Evolutionary conservation across 2,113 vertebrate genomes (phyloP).

Genomic region (Nothoprocta pentlandii): DNA sequence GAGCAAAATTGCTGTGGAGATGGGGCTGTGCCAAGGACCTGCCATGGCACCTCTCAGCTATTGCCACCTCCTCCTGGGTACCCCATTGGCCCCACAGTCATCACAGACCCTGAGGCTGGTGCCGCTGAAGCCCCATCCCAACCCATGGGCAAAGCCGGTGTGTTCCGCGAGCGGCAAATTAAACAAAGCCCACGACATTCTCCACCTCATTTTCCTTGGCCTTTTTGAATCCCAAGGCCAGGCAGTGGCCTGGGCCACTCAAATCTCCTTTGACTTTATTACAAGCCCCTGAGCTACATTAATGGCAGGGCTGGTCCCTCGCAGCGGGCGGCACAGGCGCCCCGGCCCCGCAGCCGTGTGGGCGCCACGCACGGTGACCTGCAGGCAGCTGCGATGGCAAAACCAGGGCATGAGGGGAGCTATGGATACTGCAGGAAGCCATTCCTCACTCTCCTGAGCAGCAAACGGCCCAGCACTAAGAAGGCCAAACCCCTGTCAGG

Average conservation of each 20-base stretch:
- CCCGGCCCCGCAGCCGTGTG: no score
- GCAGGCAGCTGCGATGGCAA: no score
- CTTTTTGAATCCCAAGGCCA: neutral
- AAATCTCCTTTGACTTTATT: neutral
- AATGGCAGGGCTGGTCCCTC: neutral
- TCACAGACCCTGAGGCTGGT: conserved; percentile 15
- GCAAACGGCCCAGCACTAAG: conserved; percentile 58
- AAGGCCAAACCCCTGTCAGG: conserved; percentile 46
- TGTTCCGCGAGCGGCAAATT: neutral
- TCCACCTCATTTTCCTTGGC: neutral
- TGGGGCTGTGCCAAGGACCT: neutral
- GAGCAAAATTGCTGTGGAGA: neutral
- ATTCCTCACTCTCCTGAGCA: conserved; percentile 63
- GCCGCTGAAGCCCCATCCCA: conserved; percentile 15
- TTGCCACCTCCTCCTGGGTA: neutral
- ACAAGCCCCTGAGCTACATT: conserved; percentile 10
- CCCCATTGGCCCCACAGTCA: conserved; percentile 1
- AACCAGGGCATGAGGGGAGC: no score
- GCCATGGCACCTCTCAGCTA: no score
- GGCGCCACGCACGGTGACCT: no score
- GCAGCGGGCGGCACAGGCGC: no score
- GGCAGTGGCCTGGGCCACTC: neutral
- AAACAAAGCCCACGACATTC: neutral
- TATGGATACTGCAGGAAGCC: neutral
- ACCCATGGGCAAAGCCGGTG: neutral